A percentile compares a stretch with the other conserved stretches of the same genome.
These are phyloP conservation scores for Calliphora vicina DNA, from an alignment of 1,140 invertebrate species.

Conservation along the genomic window DNA sequence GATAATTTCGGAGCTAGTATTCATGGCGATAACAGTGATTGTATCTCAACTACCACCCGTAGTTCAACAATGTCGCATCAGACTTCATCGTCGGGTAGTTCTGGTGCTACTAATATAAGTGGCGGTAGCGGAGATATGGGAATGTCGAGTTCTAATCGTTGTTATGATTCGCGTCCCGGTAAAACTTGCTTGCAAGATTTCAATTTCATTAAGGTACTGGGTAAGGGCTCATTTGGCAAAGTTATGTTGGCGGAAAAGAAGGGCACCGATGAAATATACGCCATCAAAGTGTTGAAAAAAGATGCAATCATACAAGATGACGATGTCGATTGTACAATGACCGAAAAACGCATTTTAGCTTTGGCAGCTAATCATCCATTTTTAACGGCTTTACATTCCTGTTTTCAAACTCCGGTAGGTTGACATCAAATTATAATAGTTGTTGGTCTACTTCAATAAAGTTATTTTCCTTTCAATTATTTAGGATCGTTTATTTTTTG, in stretches of 20 bases:
- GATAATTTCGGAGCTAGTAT: conserved; percentile 63
- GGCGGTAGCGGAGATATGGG: conserved; percentile 50
- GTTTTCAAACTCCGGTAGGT: conserved; percentile 90
- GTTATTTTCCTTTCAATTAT: conserved; percentile 46
- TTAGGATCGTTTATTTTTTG: conserved; percentile 93
- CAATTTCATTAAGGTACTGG: conserved; percentile 96
- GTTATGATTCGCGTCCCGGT: conserved; percentile 62
- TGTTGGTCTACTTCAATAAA: conserved; percentile 10
- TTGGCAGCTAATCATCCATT: conserved; percentile 98
- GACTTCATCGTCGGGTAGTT: conserved; percentile 43
- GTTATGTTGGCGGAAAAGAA: conserved; percentile 98
- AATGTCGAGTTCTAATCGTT: conserved; percentile 43
- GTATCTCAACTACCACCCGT: conserved; percentile 52
- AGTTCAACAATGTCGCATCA: conserved; percentile 52
- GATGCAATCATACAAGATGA: conserved; percentile 99
- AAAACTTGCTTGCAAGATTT: conserved; percentile 88
- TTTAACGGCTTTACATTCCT: conserved; percentile 96
- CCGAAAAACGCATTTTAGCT: conserved; percentile 95
- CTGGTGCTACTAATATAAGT: conserved; percentile 52
- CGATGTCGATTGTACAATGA: conserved; percentile 99
- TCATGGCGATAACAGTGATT: conserved; percentile 47
- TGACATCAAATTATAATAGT: no score
- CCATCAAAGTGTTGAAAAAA: conserved; percentile 98
- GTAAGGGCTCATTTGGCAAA: conserved; percentile 99
- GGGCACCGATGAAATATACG: conserved; percentile 94